These are phyloP conservation scores for Pachypanchax playfairii DNA, from an alignment of 2,113 vertebrate genomes.

Conservation along the genomic window DNA sequence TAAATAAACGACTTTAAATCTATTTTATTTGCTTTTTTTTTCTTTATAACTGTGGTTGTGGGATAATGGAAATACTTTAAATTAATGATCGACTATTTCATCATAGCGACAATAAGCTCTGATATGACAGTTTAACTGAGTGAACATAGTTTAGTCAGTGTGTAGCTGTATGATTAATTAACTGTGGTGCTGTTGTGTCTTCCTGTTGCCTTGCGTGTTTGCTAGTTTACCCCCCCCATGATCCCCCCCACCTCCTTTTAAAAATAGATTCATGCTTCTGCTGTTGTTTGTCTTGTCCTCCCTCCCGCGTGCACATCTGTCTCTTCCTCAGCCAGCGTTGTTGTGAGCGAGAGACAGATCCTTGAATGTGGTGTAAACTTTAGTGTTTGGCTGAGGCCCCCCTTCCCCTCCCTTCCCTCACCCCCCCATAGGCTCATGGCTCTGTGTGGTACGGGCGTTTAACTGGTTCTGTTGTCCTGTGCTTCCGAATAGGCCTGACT, in stretches of 20 bases:
- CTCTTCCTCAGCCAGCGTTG: conserved; percentile 38
- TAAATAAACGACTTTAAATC: conserved; percentile 1
- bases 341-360: conserved; percentile 58
- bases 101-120: too few species aligned
- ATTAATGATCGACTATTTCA: too few species aligned
- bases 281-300: conserved; percentile 19
- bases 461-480: conserved; percentile 57
- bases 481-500: conserved; percentile 59
- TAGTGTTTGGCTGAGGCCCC: conserved; percentile 46
- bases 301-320: conserved; percentile 22
- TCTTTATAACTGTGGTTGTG: not conserved
- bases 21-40: not conserved
- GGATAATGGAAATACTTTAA: conserved; percentile 18
- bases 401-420: conserved; percentile 17
- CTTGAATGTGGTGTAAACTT: conserved; percentile 29
- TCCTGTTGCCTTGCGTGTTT: conserved; percentile 18
- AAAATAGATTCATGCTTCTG: conserved; percentile 24
- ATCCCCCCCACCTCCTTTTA: conserved; percentile 28
- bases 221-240: too few species aligned
- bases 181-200: conserved; percentile 55
- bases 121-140: conserved; percentile 10
- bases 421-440: conserved; percentile 36
- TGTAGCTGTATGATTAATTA: conserved; percentile 39
- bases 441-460: conserved; percentile 53
- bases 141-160: conserved; percentile 36